Base-by-base conservation (phyloP, 2,888 invertebrate species). In the Eucera pruinosa region DNA sequence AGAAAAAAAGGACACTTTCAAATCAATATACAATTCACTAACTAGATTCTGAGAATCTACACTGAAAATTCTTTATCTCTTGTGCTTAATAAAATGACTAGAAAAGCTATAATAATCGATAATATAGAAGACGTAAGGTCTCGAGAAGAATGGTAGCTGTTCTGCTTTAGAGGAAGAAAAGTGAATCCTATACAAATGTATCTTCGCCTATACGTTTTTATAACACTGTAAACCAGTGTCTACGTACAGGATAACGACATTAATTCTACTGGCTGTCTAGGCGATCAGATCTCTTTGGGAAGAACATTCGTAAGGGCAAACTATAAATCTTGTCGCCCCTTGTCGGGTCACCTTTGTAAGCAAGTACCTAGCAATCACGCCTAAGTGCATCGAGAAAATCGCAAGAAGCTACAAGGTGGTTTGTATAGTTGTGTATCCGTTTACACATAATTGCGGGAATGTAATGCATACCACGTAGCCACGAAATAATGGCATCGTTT, bases 251-350 rank as follows among this genome's bases (percentile, higher is more conserved):
- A 62, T 57, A 73, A 76, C 60, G 67, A 67, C 73, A 80, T 81
- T 81, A 80, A 81, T 80, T 77, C 60, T 64, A 48, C 72, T 20
- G 60, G 69, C 66, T 66, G 71, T 71, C 79, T 77, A 70, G 62
- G 58, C 72, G 70, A 81, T 77, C 70, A 64, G 67, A 80, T 81
- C 80, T 70, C 41, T 60, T 60, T 47, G 67, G 52, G 69, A 81
- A 62, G 61, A 78, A 71, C 33, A 54, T 30, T 58, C 78, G 81
- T 71, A 81, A 81, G 80, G 78, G 77, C 71, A 60, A 48, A 61
- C 78, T 52, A 81, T 81, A 81, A 81, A 81, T 81, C 81, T 81
- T 78, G 77, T 65, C 54, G 54, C 45, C 61, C 43, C 72, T 65
- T 41, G 75, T 41, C 60, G 60, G 71, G 78, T 64, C 62, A 77